Percentiles rank a stretch among this genome's conserved stretches.
phyloP scores from a whole-genome alignment of 1,140 invertebrate species.

The Pinna nobilis region DNA sequence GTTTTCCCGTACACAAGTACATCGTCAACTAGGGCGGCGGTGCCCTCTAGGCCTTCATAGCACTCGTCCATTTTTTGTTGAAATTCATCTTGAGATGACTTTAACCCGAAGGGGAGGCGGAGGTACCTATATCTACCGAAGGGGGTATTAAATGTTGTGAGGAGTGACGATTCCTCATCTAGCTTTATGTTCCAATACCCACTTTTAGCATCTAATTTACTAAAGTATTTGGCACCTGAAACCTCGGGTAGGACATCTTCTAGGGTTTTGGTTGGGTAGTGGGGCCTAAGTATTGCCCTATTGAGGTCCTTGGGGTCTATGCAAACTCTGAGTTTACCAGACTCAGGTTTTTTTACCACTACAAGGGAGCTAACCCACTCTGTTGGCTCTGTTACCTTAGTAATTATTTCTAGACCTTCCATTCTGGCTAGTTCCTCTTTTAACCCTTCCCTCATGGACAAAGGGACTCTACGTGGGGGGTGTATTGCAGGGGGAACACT shows the following conservation, averaged over 20 bases:
- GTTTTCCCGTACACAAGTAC: conserved; percentile 62
- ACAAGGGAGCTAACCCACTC: conserved; percentile 53
- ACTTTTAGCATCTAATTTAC: conserved; percentile 38
- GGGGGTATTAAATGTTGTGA: conserved; percentile 62
- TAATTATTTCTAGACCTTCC: conserved; percentile 39
- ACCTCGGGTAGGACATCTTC: conserved; percentile 39
- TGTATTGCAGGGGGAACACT: conserved; percentile 8
- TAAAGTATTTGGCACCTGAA: conserved; percentile 32
- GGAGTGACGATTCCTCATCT: conserved; percentile 54
- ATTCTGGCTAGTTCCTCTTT: conserved; percentile 50
- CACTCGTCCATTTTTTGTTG: conserved; percentile 64
- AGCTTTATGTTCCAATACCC: conserved; percentile 72
- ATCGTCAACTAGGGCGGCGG: conserved; percentile 72
- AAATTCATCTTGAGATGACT: conserved; percentile 52
- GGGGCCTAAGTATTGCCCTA: conserved; percentile 8
- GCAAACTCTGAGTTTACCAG: not conserved
- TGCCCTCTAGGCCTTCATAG: conserved; percentile 63
- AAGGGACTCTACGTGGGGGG: conserved; percentile 32
- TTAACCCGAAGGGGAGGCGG: conserved; percentile 69
- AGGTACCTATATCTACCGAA: conserved; percentile 65
- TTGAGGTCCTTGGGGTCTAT: not conserved
- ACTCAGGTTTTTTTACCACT: conserved; percentile 2
- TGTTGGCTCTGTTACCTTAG: conserved; percentile 46
- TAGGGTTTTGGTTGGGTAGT: conserved; percentile 34
- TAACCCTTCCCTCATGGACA: conserved; percentile 26